Conservation (phyloP, 2,797 vertebrate genomes). For the Sebastes minor region DNA sequence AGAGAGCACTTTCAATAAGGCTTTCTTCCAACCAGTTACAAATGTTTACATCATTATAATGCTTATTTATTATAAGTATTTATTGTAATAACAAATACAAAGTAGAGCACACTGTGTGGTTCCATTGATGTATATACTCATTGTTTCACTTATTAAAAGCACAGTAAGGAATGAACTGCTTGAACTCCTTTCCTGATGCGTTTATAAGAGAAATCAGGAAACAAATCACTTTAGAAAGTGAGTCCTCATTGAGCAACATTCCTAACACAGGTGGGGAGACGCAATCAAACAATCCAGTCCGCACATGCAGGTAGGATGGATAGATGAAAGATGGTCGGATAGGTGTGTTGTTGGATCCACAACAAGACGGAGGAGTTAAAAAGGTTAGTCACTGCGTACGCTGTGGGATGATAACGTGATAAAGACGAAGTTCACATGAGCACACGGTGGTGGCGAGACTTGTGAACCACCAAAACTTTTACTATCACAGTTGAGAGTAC, state of each 20-base stretch:
- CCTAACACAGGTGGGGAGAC: neutral
- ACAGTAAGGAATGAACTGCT: neutral
- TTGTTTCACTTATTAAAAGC: neutral
- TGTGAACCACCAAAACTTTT: neutral
- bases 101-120: neutral
- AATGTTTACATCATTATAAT: neutral
- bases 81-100: neutral
- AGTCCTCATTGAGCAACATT: constrained; percentile 13
- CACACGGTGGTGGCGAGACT: neutral
- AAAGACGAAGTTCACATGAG: neutral
- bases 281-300: neutral
- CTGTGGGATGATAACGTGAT: too few species aligned
- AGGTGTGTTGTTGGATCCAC: neutral
- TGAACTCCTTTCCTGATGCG: neutral
- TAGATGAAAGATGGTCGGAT: neutral
- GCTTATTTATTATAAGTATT: neutral
- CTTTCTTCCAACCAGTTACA: neutral
- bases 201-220: neutral
- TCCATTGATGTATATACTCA: neutral
- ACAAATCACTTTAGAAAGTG: neutral
- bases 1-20: neutral
- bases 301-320: constrained; percentile 20
- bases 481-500: neutral
- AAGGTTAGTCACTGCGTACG: neutral
- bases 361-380: neutral